Conservation (phyloP, 2,113 vertebrate species). For the Ranitomeya variabilis region DNA sequence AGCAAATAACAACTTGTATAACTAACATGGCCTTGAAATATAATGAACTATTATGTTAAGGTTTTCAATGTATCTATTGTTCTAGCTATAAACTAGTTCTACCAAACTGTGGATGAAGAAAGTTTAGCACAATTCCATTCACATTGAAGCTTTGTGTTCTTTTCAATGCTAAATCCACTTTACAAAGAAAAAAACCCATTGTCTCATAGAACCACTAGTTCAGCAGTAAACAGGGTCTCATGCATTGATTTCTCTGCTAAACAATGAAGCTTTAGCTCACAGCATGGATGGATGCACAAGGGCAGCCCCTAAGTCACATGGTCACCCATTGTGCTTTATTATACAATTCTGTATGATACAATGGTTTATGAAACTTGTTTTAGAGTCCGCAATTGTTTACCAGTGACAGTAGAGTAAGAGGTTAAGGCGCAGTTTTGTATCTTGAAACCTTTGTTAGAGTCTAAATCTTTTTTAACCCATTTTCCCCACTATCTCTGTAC, state of each 20-base stretch:
- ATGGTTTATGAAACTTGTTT: too few species aligned
- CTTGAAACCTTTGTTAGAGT: too few species aligned
- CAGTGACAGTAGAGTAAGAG: too few species aligned
- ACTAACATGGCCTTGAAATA: neutral
- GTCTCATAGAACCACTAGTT: neutral
- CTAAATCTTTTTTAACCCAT: too few species aligned
- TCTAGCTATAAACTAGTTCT: neutral
- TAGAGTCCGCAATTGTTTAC: too few species aligned
- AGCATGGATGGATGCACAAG: neutral
- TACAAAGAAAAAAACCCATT: neutral
- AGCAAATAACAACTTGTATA: constrained; percentile 3
- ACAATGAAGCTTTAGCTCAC: neutral
- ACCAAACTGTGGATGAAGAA: neutral
- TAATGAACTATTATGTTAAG: neutral
- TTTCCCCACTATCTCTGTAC: too few species aligned
- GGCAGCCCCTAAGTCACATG: too few species aligned
- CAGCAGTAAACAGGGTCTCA: neutral
- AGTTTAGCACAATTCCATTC: neutral
- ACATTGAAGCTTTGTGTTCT: neutral
- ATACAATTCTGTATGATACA: too few species aligned
- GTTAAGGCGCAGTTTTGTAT: too few species aligned
- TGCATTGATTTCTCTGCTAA: neutral
- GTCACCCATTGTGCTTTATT: too few species aligned
- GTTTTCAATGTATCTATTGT: neutral
- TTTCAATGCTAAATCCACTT: neutral